Evolutionary conservation across 2,888 invertebrate species (phyloP).

Genomic region (Ernsta delagoae): DNA sequence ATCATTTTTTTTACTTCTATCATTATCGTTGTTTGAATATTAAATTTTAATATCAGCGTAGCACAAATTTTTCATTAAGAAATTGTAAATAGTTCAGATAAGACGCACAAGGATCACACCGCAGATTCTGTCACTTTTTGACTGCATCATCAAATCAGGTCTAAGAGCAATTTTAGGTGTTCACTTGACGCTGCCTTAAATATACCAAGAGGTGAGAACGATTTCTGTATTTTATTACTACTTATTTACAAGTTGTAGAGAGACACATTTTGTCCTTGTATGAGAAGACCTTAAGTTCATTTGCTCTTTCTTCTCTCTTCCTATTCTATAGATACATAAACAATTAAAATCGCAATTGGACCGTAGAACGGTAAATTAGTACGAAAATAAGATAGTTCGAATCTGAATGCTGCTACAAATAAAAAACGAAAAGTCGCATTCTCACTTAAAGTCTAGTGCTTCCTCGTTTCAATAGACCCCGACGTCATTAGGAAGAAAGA

Average conservation of each 20-base stretch:
- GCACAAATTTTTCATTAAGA: too few species aligned
- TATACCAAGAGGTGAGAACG: too few species aligned
- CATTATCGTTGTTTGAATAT: too few species aligned
- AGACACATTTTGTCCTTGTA: too few species aligned
- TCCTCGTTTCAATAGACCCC: constrained; percentile 66
- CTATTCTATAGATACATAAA: background rate
- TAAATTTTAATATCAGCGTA: too few species aligned
- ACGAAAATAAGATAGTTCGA: constrained; percentile 50
- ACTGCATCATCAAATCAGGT: too few species aligned
- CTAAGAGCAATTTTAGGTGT: too few species aligned
- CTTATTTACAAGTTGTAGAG: background rate
- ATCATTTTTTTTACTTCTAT: too few species aligned
- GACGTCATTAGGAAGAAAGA: constrained; percentile 73
- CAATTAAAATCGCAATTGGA: constrained; percentile 7
- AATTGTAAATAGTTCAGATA: too few species aligned
- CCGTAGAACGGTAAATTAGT: constrained; percentile 1
- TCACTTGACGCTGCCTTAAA: too few species aligned
- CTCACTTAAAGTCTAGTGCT: constrained; percentile 67
- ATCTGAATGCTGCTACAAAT: constrained; percentile 45
- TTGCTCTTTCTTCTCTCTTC: background rate
- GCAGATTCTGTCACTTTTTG: too few species aligned
- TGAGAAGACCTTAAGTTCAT: background rate
- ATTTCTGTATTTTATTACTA: background rate
- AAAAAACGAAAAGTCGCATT: constrained; percentile 74
- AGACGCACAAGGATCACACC: too few species aligned